Conservation (phyloP, 2,113 vertebrate species). For the Embiotoca jacksoni region DNA sequence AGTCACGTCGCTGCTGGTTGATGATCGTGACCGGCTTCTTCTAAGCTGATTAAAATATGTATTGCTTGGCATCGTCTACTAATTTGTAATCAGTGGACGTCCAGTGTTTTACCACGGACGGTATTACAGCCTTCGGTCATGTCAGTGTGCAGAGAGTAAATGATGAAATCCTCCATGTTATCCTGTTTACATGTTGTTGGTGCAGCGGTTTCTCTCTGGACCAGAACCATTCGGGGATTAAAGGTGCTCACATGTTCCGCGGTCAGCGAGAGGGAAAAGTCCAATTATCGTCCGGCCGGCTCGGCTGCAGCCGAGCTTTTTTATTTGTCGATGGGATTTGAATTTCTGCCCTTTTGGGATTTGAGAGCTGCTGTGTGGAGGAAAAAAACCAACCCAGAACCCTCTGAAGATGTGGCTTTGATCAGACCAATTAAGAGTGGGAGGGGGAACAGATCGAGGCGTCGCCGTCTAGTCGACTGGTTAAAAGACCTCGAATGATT, state of each 20-base stretch:
- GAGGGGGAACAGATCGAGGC: constrained; percentile 41
- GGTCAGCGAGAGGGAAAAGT: not conserved
- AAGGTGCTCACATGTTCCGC: not conserved
- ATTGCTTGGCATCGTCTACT: no score
- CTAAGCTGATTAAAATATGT: no score
- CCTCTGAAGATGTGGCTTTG: constrained; percentile 32
- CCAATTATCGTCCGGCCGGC: not conserved
- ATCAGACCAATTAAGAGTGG: constrained; percentile 62
- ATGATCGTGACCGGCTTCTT: no score
- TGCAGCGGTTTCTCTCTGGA: not conserved
- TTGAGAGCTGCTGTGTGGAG: not conserved
- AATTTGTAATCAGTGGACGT: no score
- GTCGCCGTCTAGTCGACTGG: constrained; percentile 52
- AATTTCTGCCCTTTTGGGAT: constrained; percentile 7
- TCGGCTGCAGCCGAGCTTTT: not conserved
- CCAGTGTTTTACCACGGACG: no score
- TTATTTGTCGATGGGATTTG: constrained; percentile 24
- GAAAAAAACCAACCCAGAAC: constrained; percentile 3
- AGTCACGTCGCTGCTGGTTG: no score
- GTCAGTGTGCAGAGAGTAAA: no score
- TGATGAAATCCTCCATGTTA: not conserved
- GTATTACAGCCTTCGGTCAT: no score
- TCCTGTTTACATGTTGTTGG: constrained; percentile 3
- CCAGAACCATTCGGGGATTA: not conserved
- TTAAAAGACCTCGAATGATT: not conserved